Evolutionary conservation across 2,797 vertebrate genomes (phyloP), one percentile per base, ranked within the genome.

Genomic region (Nannoperca obscura): DNA sequence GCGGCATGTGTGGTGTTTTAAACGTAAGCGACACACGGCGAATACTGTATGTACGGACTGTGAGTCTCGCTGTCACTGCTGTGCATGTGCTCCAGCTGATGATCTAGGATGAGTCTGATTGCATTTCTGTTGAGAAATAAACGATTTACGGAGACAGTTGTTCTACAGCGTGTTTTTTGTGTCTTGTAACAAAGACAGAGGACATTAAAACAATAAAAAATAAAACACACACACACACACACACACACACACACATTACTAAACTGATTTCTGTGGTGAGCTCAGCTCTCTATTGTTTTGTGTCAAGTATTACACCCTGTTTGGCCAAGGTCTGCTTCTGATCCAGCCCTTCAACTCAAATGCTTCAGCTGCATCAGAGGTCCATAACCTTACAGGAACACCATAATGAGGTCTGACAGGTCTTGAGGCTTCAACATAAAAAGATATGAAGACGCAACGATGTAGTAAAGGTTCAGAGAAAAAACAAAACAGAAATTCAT

Each of bases 61-160:
- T 36, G 59, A 60, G 55, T 74, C 19, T 55, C 61, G 13, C 36
- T 80, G 54, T 63, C 76, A 64, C 15, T 67, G 78, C 54, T 63
- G 54, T 80, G 78, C 19, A 2, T 66, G 50, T 32, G 60, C 69
- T 80, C 22, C 50, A 49, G 47, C 19, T 63, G n/a, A 70, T 74
- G 71, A 78, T 64, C 15, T 13, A 0, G 17, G 47, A 76, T 34
- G 54, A 80, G 52, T 63, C 50, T 63, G 49, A 80, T 57, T 78
- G 13, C 10, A 67, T 65, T 63, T 74, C 27, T 86, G 36, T 62
- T 61, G 30, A 71, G 47, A 81, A 87, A 91, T 88, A 76, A 89
- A 90, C 47, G 34, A 58, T 74, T 76, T 46, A 30, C 78, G 12
- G 30, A 68, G 59, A 71, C 15, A 44, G 60, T 4, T 58, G 17